Conservation (phyloP, 2,797 vertebrate genomes). For the Semotilus atromaculatus region DNA sequence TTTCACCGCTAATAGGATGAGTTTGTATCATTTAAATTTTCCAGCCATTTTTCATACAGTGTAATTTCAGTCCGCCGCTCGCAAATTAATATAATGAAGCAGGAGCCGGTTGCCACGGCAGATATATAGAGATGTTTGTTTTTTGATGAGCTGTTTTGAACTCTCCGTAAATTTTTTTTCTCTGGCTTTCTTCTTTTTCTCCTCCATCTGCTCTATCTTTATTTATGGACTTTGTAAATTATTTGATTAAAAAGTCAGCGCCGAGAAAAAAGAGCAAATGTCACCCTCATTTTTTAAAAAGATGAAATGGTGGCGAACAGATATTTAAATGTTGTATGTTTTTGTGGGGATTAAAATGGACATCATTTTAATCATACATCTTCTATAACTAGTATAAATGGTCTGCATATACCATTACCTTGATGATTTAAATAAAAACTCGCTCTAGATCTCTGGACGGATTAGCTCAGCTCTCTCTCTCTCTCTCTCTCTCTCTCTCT, state of each 20-base stretch:
- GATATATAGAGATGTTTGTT: slow-evolving; percentile 89
- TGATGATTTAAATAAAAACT: slow-evolving; percentile 76
- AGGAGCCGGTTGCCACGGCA: slow-evolving; percentile 94
- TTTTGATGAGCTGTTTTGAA: slow-evolving; percentile 89
- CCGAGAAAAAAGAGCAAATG: slow-evolving; percentile 64
- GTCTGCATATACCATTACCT: slow-evolving; percentile 72
- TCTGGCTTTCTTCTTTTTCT: slow-evolving; percentile 75
- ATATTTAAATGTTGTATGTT: slow-evolving; percentile 74
- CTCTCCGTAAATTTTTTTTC: slow-evolving; percentile 75
- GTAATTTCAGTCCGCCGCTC: slow-evolving; percentile 98
- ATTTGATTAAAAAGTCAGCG: slow-evolving; percentile 84
- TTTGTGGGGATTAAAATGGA: slow-evolving; percentile 80
- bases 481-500: slow-evolving; percentile 17
- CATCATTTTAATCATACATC: slow-evolving; percentile 76
- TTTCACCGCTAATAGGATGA: slow-evolving; percentile 99
- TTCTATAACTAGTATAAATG: slow-evolving; percentile 74
- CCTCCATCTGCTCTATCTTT: slow-evolving; percentile 72
- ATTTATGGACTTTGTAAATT: slow-evolving; percentile 85
- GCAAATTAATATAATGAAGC: slow-evolving; percentile 99
- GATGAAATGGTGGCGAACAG: slow-evolving; percentile 72
- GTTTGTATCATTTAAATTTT: slow-evolving; percentile 99
- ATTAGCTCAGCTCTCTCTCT: slow-evolving; percentile 44
- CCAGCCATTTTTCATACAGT: slow-evolving; percentile 98
- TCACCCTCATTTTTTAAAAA: slow-evolving; percentile 76
- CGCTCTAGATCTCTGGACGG: slow-evolving; percentile 53